Evolutionary conservation across 2,113 vertebrate genomes (phyloP).

Genomic region (Mesoclemmys tuberculata): DNA sequence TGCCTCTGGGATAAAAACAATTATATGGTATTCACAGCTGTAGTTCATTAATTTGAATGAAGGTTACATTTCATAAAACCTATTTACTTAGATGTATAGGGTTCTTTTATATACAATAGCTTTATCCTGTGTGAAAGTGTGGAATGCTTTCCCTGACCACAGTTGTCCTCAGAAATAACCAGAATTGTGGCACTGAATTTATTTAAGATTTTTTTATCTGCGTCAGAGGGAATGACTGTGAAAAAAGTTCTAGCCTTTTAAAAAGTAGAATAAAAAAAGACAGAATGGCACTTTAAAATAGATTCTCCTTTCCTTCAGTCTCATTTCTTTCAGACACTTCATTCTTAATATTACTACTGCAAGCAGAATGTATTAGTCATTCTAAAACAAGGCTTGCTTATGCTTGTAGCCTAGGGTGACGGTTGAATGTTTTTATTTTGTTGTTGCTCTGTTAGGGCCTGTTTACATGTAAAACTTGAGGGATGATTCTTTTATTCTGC

Average conservation of each 20-base stretch:
- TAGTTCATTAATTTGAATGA: slow-evolving; percentile 62
- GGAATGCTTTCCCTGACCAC: slow-evolving; percentile 26
- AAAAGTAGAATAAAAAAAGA: neutral
- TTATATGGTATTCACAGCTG: slow-evolving; percentile 43
- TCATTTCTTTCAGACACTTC: neutral
- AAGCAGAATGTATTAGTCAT: slow-evolving; percentile 14
- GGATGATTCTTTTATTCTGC: neutral
- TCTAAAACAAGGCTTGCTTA: slow-evolving; percentile 26
- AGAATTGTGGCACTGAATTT: neutral
- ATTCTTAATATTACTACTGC: slow-evolving; percentile 9
- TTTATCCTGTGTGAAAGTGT: neutral
- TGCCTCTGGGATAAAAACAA: slow-evolving; percentile 57
- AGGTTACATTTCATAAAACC: slow-evolving; percentile 60
- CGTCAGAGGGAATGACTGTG: neutral
- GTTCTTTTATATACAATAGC: slow-evolving; percentile 9
- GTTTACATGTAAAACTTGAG: slow-evolving; percentile 24
- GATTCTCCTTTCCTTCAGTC: neutral
- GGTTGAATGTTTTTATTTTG: slow-evolving; percentile 43
- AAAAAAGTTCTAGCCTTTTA: neutral
- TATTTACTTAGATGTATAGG: slow-evolving; percentile 40
- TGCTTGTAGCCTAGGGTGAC: neutral
- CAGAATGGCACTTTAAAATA: neutral
- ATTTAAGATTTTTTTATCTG: neutral
- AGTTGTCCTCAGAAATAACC: neutral
- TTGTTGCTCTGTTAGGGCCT: slow-evolving; percentile 25